Evolutionary conservation across 2,797 vertebrate species (phyloP), one percentile per base, ranked within the genome.

Genomic region (Australoheros facetus): DNA sequence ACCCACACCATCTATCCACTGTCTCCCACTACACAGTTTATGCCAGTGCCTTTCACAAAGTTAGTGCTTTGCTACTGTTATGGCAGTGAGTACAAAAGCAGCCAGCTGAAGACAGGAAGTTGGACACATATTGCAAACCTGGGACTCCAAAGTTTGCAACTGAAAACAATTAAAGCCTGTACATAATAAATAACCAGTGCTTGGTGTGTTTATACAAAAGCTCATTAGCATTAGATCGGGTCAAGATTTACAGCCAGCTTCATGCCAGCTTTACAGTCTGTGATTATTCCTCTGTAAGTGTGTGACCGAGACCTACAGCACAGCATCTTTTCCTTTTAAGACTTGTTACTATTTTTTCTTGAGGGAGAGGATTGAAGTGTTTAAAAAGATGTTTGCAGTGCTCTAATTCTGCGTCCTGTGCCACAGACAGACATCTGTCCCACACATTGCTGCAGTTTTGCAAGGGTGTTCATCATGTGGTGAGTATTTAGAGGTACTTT

Each of bases 401-500:
- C 76, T 57, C 71, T 74, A 84, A 84, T 71, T 74, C 58, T 88
- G 57, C 79, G 54, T 89, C 84, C 75, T 82, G 48, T 74, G 70
- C 85, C 84, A 81, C 84, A 89, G 88, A 87, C 81, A 87, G 83
- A 95, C 96, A 96, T 96, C 95, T 96, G 96, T 87, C 89, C 87
- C 76, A 85, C 94, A 95, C 90, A 95, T 96, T 95, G 91, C 82
- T 89, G 26, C 76, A 72, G 83, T 85, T 90, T 85, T 85, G 48
- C 11, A n/a, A 81, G 56, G 75, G 84, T 69, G 28, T 71, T 85
- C 73, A 71, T 90, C 85, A 87, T 90, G 78, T 87, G 87, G 74
- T 77, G 81, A 84, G 78, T 21, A 19, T 79, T 87, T 79, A 56
- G 51, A 86, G 74, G 73, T 76, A 80, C 69, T 78, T 81, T 34